Evolutionary conservation across 2,113 vertebrate species (phyloP).

Genomic region (Rhinolophus ferrumequinum): DNA sequence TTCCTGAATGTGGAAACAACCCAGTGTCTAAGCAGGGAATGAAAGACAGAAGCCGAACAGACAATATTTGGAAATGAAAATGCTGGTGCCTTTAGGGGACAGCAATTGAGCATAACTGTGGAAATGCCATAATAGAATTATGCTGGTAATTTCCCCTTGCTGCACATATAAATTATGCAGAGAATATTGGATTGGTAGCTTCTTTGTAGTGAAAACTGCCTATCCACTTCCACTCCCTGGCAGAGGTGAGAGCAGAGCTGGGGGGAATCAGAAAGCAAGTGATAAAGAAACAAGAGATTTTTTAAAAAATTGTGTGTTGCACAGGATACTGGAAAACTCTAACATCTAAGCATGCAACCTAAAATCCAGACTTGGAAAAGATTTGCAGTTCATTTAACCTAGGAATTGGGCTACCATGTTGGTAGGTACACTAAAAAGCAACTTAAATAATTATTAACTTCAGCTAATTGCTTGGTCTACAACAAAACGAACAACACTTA

Average conservation of each 20-base stretch:
- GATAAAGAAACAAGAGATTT: slow-evolving; percentile 50
- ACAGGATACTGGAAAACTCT: slow-evolving; percentile 1
- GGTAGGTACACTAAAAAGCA: slow-evolving; percentile 63
- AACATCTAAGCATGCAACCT: slow-evolving; percentile 54
- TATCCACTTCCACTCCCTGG: slow-evolving; percentile 60
- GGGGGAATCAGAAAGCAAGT: slow-evolving; percentile 53
- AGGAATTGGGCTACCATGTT: slow-evolving; percentile 62
- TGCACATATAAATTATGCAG: slow-evolving; percentile 78
- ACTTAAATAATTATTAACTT: slow-evolving; percentile 77
- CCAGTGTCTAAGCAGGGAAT: slow-evolving; percentile 58
- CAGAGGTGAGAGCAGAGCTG: slow-evolving; percentile 60
- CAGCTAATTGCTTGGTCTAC: slow-evolving; percentile 74
- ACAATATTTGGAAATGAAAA: slow-evolving; percentile 20
- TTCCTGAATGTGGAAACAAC: slow-evolving; percentile 52
- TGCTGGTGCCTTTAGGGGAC: slow-evolving; percentile 61
- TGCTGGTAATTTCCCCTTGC: slow-evolving; percentile 61
- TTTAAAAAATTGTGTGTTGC: neutral
- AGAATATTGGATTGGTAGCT: slow-evolving; percentile 72
- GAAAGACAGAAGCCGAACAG: slow-evolving; percentile 45
- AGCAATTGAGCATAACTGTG: slow-evolving; percentile 45
- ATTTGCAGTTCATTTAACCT: neutral
- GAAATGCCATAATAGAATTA: slow-evolving; percentile 74
- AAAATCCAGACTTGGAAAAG: slow-evolving; percentile 46
- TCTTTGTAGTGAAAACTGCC: slow-evolving; percentile 73
- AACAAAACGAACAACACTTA: slow-evolving; percentile 66